Evolutionary conservation across 2,797 vertebrate genomes (phyloP).

Genomic region (Lagodon rhomboides): DNA sequence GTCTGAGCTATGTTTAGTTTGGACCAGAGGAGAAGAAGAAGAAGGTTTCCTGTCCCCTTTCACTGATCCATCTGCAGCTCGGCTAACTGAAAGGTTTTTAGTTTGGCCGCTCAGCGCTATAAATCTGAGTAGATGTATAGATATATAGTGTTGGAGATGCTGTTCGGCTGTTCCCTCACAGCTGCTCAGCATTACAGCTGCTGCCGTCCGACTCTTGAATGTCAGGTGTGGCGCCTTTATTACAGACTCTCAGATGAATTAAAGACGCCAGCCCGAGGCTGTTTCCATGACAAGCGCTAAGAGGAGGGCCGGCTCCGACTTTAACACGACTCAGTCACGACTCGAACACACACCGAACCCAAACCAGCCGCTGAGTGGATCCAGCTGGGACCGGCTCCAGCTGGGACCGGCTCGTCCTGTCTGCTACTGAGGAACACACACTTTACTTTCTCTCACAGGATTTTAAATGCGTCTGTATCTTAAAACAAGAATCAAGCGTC

Average conservation of each 20-base stretch:
- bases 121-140: too few relatives aligned
- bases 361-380: neutral
- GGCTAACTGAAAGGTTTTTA: too few relatives aligned
- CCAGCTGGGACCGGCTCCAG: too few relatives aligned
- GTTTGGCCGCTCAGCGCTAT: too few relatives aligned
- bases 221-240: slow-evolving; percentile 69
- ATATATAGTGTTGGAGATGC: too few relatives aligned
- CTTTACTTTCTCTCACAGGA: too few relatives aligned
- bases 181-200: slow-evolving; percentile 59
- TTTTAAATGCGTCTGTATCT: too few relatives aligned
- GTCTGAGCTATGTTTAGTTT: slow-evolving; percentile 20
- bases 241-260: slow-evolving; percentile 68
- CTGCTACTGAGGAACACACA: too few relatives aligned
- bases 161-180: slow-evolving; percentile 23
- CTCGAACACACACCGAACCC: neutral
- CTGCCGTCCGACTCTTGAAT: slow-evolving; percentile 9
- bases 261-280: slow-evolving; percentile 52
- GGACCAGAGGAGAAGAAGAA: neutral
- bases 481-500: too few relatives aligned
- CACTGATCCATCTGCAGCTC: neutral
- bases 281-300: slow-evolving; percentile 70
- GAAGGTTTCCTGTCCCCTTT: neutral
- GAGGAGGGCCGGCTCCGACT: slow-evolving; percentile 30
- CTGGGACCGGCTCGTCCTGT: too few relatives aligned
- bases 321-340: slow-evolving; percentile 40